Evolutionary conservation across 2,113 vertebrate genomes (phyloP).

Genomic region (Microtus ochrogaster): DNA sequence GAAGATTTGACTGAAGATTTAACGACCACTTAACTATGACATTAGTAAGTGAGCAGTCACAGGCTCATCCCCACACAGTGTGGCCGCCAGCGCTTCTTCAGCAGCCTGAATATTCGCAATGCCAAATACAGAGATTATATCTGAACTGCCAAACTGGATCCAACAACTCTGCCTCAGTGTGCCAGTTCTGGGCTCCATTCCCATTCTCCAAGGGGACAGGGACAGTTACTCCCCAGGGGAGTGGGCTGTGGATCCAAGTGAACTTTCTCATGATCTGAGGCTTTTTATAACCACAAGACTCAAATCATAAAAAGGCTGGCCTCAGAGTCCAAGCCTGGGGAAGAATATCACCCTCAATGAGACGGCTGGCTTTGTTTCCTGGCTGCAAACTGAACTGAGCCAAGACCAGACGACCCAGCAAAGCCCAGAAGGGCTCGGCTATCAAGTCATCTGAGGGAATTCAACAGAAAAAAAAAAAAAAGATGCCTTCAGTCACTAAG

Average conservation of each 20-base stretch:
- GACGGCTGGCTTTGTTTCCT: not conserved
- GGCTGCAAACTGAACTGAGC: not conserved
- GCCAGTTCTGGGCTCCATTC: not conserved
- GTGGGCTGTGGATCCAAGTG: not conserved
- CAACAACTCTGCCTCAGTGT: fast-evolving
- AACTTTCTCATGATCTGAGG: slow-evolving; percentile 41
- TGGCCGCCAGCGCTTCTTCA: fast-evolving
- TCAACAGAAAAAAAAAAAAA: fast-evolving
- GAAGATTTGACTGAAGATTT: not conserved
- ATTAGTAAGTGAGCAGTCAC: not conserved
- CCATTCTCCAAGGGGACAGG: not conserved
- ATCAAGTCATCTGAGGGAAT: fast-evolving
- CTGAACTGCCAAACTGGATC: not conserved
- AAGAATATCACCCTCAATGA: not conserved
- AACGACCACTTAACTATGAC: not conserved
- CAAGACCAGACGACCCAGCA: too few relatives aligned
- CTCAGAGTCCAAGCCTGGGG: not conserved
- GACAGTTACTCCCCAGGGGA: not conserved
- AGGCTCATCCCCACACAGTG: not conserved
- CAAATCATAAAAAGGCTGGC: not conserved
- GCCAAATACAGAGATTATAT: not conserved
- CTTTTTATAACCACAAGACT: not conserved
- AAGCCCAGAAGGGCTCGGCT: not conserved
- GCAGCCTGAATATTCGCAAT: fast-evolving
- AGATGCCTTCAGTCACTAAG: fast-evolving